Evolutionary conservation across 1,140 invertebrate genomes (phyloP).

Genomic region (Potamilus streckersoni): DNA sequence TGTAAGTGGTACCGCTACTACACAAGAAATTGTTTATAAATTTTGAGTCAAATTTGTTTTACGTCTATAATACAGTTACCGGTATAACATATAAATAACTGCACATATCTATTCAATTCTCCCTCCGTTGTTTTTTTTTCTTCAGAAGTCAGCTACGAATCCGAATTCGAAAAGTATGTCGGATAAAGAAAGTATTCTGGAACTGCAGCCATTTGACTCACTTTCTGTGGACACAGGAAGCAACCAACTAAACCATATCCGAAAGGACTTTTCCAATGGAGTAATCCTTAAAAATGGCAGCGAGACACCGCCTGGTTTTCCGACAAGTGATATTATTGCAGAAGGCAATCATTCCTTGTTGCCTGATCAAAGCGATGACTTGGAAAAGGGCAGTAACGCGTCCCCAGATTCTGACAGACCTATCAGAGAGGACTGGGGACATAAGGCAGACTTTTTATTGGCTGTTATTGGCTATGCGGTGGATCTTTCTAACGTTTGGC

Average conservation of each 20-base stretch:
- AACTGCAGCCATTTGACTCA: conserved; percentile 18
- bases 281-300: conserved; percentile 12
- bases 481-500: conserved; percentile 70
- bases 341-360: conserved; percentile 27
- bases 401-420: background rate
- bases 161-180: conserved; percentile 1
- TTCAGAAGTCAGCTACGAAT: no score
- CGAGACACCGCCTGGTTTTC: conserved; percentile 3
- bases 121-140: no score
- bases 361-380: conserved; percentile 20
- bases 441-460: conserved; percentile 69
- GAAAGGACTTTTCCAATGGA: conserved; percentile 25
- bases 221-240: background rate
- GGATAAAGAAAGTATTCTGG: conserved; percentile 9
- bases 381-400: conserved; percentile 3
- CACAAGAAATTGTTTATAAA: no score
- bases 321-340: conserved; percentile 17
- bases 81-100: no score
- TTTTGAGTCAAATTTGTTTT: no score
- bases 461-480: conserved; percentile 70
- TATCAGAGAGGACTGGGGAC: conserved; percentile 71
- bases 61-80: no score
- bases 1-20: no score
- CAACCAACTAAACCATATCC: background rate
- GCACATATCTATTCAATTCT: no score